Evolutionary conservation across 2,888 invertebrate genomes (phyloP).

Genomic region (Isotomurus palustris): DNA sequence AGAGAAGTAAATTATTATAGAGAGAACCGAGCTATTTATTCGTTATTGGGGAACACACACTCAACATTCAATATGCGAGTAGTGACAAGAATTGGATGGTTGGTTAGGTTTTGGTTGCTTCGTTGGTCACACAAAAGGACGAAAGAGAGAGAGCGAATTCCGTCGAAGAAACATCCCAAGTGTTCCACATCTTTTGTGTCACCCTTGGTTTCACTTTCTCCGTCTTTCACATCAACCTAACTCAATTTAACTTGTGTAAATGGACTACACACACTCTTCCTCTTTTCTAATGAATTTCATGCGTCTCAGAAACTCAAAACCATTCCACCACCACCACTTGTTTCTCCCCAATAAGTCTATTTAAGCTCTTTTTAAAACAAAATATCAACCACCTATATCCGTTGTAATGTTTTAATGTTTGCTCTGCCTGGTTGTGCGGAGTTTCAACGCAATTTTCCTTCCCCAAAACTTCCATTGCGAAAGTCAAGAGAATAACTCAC

Average conservation of each 20-base stretch:
- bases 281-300: not conserved
- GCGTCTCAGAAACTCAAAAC: not conserved
- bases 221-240: not conserved
- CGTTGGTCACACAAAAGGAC: not conserved
- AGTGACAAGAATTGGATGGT: not conserved
- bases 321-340: not conserved
- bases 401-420: not conserved
- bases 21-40: too few relatives aligned
- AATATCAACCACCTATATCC: not conserved
- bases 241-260: not conserved
- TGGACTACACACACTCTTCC: not conserved
- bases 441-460: too few relatives aligned
- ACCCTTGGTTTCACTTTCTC: not conserved
- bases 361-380: not conserved
- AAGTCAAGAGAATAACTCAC: too few relatives aligned
- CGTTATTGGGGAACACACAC: too few relatives aligned
- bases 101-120: too few relatives aligned
- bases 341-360: not conserved
- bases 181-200: not conserved
- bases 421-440: too few relatives aligned
- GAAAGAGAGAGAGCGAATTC: not conserved
- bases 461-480: too few relatives aligned
- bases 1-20: too few relatives aligned
- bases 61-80: too few relatives aligned
- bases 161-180: not conserved